Base-by-base conservation (phyloP, 2,113 vertebrate genomes). In the Puffinus mauretanicus region DNA sequence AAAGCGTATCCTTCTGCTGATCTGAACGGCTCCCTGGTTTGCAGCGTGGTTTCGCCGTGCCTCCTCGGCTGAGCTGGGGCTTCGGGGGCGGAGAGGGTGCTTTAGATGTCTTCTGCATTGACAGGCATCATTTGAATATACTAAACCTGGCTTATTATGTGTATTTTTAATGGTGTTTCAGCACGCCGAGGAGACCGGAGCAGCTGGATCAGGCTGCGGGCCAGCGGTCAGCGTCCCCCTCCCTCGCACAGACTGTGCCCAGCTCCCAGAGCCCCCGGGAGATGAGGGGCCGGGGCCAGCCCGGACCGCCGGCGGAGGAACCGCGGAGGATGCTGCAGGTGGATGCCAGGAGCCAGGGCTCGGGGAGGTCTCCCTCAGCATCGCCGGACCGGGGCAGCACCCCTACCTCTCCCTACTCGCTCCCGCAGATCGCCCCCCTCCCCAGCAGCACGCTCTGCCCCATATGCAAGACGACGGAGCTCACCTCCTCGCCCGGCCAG, bases 401-500 rank as follows among this genome's bases (percentile, higher is more conserved):
- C 79, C 99, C 99, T 72, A 99, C 99, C 34, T 99, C 99, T 40
- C 99, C 99, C 40, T 99, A 99, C 98, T 99, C 99, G 5, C 98
- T 99, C 93, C 99, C 99, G 22, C 99, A 99, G 98, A 99, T 99
- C 2, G 99, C 99, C 16, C 99, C 99, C 38, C 99, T 99, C 96
- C 99, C 99, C 96, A 99, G 99, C 98, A 99, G 99, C 96, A 99
- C 98, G 34, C 98, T 99, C 92, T 99, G 99, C 94, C 99, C 99
- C 15, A 99, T 99, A 97, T 99, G 99, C 98, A 99, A 99, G 98
- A 99, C 98, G 4, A 98, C 99, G 6, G 99, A 99, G 96, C 99
- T 99, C 98, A 99, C 97, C 67, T 99, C 98, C 40, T 97, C 98
- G 32, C 98, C 99, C 1, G 98, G 98, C 95, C 99, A 98, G 98